These are phyloP conservation scores for Otolemur garnettii DNA, from an alignment of 2,113 vertebrate genomes.

Conservation along the genomic window DNA sequence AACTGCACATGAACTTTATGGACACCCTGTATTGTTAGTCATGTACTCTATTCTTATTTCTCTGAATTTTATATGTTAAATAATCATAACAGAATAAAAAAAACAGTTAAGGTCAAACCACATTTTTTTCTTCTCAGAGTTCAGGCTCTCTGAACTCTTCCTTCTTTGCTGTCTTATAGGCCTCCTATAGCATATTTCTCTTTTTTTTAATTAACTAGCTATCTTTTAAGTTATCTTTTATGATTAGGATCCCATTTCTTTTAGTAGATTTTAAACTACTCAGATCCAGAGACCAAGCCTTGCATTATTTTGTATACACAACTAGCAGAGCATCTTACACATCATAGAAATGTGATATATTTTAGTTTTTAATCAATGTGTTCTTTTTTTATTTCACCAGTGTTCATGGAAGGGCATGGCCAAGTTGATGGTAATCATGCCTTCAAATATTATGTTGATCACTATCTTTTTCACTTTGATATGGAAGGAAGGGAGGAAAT, in stretches of 20 bases:
- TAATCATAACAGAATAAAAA: not conserved
- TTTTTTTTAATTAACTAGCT: not conserved
- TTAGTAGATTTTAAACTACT: slow-evolving; percentile 21
- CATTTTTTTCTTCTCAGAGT: not conserved
- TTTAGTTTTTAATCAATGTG: slow-evolving; percentile 1
- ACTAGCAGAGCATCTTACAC: not conserved
- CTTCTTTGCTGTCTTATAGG: not conserved
- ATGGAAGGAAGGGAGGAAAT: not conserved
- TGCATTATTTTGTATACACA: not conserved
- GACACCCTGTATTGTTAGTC: not conserved
- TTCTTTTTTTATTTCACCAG: not conserved
- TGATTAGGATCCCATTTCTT: slow-evolving; percentile 5
- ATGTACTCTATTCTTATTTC: not conserved
- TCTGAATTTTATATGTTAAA: slow-evolving; percentile 27
- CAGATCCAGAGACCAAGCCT: not conserved
- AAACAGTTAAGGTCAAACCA: not conserved
- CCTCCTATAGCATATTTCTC: not conserved
- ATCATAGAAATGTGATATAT: not conserved
- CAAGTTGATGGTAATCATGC: not conserved
- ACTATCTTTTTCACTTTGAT: not conserved
- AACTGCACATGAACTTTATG: too few species aligned
- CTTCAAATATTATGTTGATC: not conserved
- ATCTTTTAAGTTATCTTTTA: not conserved
- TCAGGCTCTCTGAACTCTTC: not conserved
- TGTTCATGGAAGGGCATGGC: not conserved